Percentiles rank a stretch among this genome's conserved stretches.
These are phyloP conservation scores for Antheraea yamamai DNA, from an alignment of 2,888 invertebrate species.

Conservation along the genomic window DNA sequence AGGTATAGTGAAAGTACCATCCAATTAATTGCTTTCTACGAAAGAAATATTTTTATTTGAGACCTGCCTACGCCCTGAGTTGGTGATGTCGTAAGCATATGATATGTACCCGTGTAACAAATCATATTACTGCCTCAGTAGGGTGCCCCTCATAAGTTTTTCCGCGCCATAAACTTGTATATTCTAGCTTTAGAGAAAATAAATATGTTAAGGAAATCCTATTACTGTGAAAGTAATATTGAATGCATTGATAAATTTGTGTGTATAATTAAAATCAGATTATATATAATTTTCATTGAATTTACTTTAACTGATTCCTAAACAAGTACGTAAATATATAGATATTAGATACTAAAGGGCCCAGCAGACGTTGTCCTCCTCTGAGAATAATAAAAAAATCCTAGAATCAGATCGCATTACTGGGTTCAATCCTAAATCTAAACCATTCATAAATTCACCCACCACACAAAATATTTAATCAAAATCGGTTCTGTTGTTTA, in stretches of 20 bases:
- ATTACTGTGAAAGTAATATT: background rate
- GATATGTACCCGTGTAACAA: constrained; percentile 63
- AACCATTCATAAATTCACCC: too few relatives aligned
- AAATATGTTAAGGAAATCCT: background rate
- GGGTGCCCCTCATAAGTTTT: constrained; percentile 54
- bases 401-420: too few relatives aligned
- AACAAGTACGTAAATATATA: background rate
- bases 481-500: too few relatives aligned
- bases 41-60: background rate
- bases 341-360: too few relatives aligned
- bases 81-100: constrained; percentile 50
- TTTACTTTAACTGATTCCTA: background rate
- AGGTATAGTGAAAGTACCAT: background rate
- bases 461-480: too few relatives aligned
- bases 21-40: background rate
- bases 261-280: background rate
- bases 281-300: background rate
- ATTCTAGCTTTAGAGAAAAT: constrained; percentile 33
- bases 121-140: constrained; percentile 67
- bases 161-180: constrained; percentile 78
- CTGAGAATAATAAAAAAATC: too few relatives aligned
- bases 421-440: too few relatives aligned
- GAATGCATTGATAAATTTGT: background rate
- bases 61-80: constrained; percentile 2
- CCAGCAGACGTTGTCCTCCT: too few relatives aligned